A percentile compares a stretch with the other conserved stretches of the same genome.
These are phyloP conservation scores for Germaria angustata DNA, from an alignment of 2,888 invertebrate genomes.

Conservation along the genomic window DNA sequence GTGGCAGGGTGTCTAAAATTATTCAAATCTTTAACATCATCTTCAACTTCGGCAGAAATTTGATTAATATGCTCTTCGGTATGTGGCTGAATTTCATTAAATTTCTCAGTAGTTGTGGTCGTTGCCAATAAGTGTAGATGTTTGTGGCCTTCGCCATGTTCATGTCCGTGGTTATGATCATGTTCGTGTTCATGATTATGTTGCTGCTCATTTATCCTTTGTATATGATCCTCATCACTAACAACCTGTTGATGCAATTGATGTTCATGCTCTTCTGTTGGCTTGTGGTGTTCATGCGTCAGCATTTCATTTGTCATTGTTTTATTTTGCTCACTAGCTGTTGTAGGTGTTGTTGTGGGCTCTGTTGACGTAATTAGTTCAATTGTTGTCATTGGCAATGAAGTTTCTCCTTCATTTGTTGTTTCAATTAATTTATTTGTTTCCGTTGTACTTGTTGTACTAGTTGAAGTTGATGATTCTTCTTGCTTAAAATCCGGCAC, in stretches of 20 bases:
- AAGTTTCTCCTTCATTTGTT: conserved; percentile 62
- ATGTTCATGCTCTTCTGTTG: conserved; percentile 8
- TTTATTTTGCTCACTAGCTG: conserved; percentile 36
- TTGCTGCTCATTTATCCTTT: conserved; percentile 54
- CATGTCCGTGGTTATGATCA: conserved; percentile 4
- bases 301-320: conserved; percentile 35
- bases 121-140: conserved; percentile 53
- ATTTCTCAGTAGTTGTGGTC: conserved; percentile 70
- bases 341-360: conserved; percentile 74
- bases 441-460: conserved; percentile 53
- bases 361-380: conserved; percentile 77
- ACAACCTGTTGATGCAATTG: conserved; percentile 25
- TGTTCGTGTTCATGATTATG: conserved; percentile 37
- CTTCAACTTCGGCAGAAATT: conserved; percentile 75
- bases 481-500: conserved; percentile 27
- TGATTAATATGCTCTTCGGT: conserved; percentile 72
- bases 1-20: conserved; percentile 77
- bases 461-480: conserved; percentile 16
- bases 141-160: conserved; percentile 16
- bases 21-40: conserved; percentile 76
- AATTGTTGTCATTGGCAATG: conserved; percentile 73
- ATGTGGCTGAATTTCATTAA: conserved; percentile 62
- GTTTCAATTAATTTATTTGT: conserved; percentile 62
- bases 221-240: conserved; percentile 58
- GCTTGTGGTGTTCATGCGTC: conserved; percentile 42